phyloP scores from a whole-genome alignment of 1,140 invertebrate species.

The Ridgeia piscesae region DNA sequence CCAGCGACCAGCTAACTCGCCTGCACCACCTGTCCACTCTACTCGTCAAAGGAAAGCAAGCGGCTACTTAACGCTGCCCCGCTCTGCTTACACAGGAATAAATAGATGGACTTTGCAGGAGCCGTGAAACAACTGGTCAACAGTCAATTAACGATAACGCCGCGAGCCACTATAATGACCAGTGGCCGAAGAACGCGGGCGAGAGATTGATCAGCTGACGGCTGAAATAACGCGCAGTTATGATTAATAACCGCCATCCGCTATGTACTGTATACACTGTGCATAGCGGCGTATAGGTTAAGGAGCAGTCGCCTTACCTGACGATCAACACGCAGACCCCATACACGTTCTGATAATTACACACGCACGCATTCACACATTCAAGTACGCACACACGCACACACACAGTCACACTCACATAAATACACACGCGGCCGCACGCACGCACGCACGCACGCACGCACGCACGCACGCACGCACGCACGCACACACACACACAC shows the following conservation, averaged over 20 bases:
- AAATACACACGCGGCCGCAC: no score
- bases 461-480: no score
- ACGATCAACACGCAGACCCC: no score
- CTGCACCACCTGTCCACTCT: not conserved
- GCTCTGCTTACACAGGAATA: not conserved
- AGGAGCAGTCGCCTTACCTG: not conserved
- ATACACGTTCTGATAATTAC: no score
- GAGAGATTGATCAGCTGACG: not conserved
- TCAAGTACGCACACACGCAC: no score
- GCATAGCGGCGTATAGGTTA: not conserved
- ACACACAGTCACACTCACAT: no score
- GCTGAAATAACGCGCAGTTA: not conserved
- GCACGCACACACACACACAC: no score
- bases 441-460: no score
- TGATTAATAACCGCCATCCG: not conserved
- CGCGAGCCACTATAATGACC: not conserved
- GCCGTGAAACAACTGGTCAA: conserved; percentile 3
- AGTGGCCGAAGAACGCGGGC: not conserved
- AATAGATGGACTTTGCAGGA: not conserved
- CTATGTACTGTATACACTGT: not conserved
- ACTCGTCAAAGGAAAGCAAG: not conserved
- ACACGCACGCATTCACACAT: no score
- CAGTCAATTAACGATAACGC: not conserved
- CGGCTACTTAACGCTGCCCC: not conserved
- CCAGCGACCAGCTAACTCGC: not conserved